Evolutionary conservation across 2,888 invertebrate species (phyloP), one percentile per base, ranked within the genome.

Genomic region (Celastrina argiolus): DNA sequence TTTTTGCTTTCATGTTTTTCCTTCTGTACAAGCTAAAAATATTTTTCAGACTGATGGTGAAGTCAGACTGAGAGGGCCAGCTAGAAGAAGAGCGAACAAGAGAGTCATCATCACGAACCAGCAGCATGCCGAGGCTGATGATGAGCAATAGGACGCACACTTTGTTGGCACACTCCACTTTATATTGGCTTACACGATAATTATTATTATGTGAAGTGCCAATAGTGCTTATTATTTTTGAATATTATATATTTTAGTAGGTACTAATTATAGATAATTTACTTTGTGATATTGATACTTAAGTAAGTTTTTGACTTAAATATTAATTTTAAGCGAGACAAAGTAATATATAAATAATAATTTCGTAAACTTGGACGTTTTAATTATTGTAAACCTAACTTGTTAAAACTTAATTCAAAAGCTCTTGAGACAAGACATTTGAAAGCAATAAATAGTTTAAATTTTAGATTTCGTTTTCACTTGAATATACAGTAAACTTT

Each of bases 81-180:
- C 59, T 8, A 71, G 69, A 42, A 67, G 72, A 63, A 64, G 69
- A 67, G 71, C 71, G 28, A 68, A 71, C 56, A 72, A 72, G 14
- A 69, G 63, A 26, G 67, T 69, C 8, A 63, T 72, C 61, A 14
- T 72, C 14, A 56, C 16, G 7, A n/a, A 31, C 31, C 58, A 58
- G 16, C 28, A 28, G 8, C 28, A 31, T 5, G 1, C 2, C 1
- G 58, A 31, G n/a, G 58, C 7, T 31, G 31, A 6, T 45, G 45
- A 58, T 12, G 51, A 51, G 22, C 58, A 58, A 31, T 58, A 58
- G 16, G n/a, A 16, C 14, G 6, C 56, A 7, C 56, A 14, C n/a
- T 2, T 28, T 56, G 3, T n/a, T n/a, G 14, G 14, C 14, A 28
- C 56, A 10, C 28, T 28, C 7, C n/a, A 56, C 4, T 56, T 26